phyloP scores from a whole-genome alignment of 2,797 vertebrate genomes.

The Ataeniobius toweri region DNA sequence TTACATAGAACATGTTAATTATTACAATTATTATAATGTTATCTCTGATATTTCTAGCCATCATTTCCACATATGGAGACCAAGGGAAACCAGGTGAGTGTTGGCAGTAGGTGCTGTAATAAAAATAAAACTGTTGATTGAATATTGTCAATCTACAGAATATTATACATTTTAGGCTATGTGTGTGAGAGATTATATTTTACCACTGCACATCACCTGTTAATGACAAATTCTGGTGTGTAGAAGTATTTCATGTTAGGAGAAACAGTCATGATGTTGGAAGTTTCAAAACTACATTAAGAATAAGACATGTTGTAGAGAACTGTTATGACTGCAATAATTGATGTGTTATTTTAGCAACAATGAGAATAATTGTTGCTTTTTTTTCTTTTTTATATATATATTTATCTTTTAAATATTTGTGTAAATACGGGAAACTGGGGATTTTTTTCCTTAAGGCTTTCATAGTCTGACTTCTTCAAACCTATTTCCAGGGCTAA shows the following conservation, averaged over 20 bases:
- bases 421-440: background rate
- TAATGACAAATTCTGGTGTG: background rate
- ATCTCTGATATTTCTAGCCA: background rate
- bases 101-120: background rate
- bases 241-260: background rate
- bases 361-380: no score
- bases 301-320: background rate
- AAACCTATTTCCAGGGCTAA: background rate
- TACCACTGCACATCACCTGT: background rate
- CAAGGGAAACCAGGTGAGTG: no score
- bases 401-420: background rate
- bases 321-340: background rate
- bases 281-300: background rate
- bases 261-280: background rate
- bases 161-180: no score
- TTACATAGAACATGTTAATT: background rate
- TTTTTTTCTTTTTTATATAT: no score
- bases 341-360: background rate
- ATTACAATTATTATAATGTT: background rate
- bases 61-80: background rate
- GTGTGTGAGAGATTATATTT: no score
- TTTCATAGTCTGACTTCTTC: background rate
- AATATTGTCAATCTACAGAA: background rate
- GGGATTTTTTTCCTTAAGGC: background rate
- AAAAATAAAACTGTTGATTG: background rate